Percentiles rank a stretch among this genome's conserved stretches.
phyloP scores from a whole-genome alignment of 2,797 vertebrate species.

The Paedocypris micromegethes region DNA sequence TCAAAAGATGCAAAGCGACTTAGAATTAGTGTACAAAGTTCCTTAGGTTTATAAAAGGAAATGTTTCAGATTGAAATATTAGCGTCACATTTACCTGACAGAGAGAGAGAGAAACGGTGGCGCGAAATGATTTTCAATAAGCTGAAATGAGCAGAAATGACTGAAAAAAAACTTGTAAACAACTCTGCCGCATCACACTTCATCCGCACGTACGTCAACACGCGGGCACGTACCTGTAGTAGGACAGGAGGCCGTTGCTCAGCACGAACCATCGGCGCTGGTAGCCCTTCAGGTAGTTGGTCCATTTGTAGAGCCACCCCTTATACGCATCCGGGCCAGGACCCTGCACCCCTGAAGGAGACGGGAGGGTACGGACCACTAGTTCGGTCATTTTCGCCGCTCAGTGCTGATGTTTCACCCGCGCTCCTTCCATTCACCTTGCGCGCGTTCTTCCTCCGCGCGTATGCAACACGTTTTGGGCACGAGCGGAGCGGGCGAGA shows the following conservation, averaged over 20 bases:
- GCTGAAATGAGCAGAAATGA: too few species aligned
- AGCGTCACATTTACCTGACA: too few species aligned
- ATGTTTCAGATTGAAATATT: too few species aligned
- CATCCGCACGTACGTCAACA: too few species aligned
- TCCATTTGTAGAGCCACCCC: constrained; percentile 96
- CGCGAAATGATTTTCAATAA: too few species aligned
- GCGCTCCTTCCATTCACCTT: constrained; percentile 3
- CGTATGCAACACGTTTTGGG: constrained; percentile 9
- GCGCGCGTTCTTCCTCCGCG: not conserved
- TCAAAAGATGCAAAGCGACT: too few species aligned
- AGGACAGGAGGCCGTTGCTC: constrained; percentile 76
- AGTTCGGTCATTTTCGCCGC: constrained; percentile 63
- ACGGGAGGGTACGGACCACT: constrained; percentile 63
- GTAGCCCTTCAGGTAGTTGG: constrained; percentile 94
- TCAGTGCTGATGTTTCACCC: constrained; percentile 43
- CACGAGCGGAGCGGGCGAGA: not conserved
- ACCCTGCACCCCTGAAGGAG: constrained; percentile 59
- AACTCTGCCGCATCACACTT: too few species aligned
- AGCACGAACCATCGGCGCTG: constrained; percentile 83
- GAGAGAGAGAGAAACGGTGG: too few species aligned
- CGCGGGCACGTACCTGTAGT: constrained; percentile 62
- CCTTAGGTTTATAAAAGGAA: too few species aligned
- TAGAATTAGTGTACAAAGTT: too few species aligned
- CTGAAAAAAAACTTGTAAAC: too few species aligned
- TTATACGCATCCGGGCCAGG: constrained; percentile 68